These are phyloP conservation scores for Martes martes DNA, from an alignment of 2,113 vertebrate genomes.

Conservation along the genomic window DNA sequence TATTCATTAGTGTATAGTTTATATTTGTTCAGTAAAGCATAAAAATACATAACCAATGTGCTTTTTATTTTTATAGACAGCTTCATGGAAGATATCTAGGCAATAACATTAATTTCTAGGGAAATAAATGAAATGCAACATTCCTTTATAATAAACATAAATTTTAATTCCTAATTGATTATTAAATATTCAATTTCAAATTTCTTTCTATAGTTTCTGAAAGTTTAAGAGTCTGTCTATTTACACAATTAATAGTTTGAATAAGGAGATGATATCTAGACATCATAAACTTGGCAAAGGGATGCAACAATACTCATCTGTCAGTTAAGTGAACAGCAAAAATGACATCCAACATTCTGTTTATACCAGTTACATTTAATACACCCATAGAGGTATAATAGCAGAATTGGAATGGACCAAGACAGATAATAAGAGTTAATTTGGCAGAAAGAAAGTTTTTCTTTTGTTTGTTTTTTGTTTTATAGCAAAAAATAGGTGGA, in stretches of 20 bases:
- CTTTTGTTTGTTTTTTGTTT: background rate
- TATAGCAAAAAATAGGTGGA: background rate
- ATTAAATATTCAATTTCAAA: background rate
- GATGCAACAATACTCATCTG: background rate
- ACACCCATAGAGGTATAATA: background rate
- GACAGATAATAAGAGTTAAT: background rate
- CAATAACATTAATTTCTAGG: background rate
- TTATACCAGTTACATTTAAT: background rate
- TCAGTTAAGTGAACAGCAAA: background rate
- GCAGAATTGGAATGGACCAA: background rate
- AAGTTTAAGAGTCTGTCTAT: background rate
- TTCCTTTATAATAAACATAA: background rate
- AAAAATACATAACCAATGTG: background rate
- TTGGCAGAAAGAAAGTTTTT: background rate
- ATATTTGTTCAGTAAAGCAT: background rate
- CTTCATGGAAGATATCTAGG: background rate
- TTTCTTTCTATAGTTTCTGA: background rate
- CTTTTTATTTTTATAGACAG: background rate
- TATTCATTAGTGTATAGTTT: background rate
- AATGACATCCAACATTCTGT: background rate
- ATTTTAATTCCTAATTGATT: background rate
- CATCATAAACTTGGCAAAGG: background rate
- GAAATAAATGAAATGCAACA: background rate
- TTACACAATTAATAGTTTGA: background rate
- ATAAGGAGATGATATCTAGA: background rate